phyloP scores from a whole-genome alignment of 2,797 vertebrate species.

The Pseudotriccus pelzelni region DNA sequence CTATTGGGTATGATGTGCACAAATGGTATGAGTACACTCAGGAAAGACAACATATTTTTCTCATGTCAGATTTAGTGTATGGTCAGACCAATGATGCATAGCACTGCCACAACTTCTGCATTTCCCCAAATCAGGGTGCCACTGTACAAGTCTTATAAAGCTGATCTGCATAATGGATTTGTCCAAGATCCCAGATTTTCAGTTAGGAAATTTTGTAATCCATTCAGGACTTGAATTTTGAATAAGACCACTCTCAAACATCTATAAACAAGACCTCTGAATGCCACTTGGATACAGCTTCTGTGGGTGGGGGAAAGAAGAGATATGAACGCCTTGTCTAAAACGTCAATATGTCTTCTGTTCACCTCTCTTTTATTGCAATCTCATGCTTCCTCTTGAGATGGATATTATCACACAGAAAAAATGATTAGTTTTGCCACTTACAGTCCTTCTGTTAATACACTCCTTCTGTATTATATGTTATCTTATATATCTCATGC shows the following conservation, averaged over 20 bases:
- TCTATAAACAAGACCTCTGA: neutral
- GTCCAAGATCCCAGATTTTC: neutral
- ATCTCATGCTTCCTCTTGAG: neutral
- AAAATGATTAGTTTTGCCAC: neutral
- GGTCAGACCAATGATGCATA: neutral
- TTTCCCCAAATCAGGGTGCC: neutral
- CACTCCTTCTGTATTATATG: neutral
- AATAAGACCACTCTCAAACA: neutral
- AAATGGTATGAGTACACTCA: neutral
- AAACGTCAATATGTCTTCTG: neutral
- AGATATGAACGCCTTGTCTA: fast-evolving
- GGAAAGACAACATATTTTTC: neutral
- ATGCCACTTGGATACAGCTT: neutral
- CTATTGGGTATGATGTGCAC: neutral
- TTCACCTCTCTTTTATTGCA: neutral
- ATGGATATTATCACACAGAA: neutral
- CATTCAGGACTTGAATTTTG: neutral
- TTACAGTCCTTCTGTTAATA: neutral
- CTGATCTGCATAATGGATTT: neutral
- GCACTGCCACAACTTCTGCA: neutral
- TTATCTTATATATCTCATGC: neutral
- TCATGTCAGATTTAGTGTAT: neutral
- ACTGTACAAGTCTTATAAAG: neutral
- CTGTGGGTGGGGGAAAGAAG: fast-evolving
- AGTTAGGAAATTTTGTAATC: neutral